These are phyloP conservation scores for Tauraco hartlaubi DNA, from an alignment of 2,797 vertebrate genomes.

Conservation along the genomic window DNA sequence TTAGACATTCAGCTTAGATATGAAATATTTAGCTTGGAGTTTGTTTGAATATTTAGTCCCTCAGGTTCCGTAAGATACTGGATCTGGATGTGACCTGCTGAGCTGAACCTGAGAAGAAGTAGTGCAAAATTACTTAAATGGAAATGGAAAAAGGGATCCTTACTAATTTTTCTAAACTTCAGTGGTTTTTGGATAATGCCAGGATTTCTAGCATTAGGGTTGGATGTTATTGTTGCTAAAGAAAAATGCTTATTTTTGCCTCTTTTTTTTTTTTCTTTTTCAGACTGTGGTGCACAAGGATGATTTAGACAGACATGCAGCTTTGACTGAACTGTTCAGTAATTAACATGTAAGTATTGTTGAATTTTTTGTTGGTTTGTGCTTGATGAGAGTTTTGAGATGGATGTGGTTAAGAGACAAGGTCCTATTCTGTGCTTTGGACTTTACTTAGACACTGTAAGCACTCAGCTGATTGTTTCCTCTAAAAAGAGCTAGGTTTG, in stretches of 20 bases:
- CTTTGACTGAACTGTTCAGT: neutral
- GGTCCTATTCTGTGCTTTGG: neutral
- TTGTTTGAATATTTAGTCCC: neutral
- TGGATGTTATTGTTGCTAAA: neutral
- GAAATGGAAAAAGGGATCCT: neutral
- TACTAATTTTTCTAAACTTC: neutral
- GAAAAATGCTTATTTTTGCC: neutral
- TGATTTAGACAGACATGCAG: neutral
- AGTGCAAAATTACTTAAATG: neutral
- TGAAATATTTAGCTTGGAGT: neutral
- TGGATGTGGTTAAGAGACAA: neutral
- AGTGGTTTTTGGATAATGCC: neutral
- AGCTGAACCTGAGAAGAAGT: neutral
- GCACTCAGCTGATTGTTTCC: neutral
- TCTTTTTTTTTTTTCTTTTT: neutral
- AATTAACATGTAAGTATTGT: neutral
- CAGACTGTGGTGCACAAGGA: neutral
- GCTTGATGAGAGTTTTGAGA: neutral
- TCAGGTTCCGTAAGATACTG: neutral
- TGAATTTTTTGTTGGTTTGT: neutral
- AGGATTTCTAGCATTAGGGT: neutral
- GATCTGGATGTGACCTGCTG: neutral
- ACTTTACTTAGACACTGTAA: neutral
- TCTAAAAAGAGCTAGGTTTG: neutral
- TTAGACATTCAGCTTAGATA: neutral